Evolutionary conservation across 2,113 vertebrate genomes (phyloP).

Genomic region (Dendrocopos noguchii): DNA sequence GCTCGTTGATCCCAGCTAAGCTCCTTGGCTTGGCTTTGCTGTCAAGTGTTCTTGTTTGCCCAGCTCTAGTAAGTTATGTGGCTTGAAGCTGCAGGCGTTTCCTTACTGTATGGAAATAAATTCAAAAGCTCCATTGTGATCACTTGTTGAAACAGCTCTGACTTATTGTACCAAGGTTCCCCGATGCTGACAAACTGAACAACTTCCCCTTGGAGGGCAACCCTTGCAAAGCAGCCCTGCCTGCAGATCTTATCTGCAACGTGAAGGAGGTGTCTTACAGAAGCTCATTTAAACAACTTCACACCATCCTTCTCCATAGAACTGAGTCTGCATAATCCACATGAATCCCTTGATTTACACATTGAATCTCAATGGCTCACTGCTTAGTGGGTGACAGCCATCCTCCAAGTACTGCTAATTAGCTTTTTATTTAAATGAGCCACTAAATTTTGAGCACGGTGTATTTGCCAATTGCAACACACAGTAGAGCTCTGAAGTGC

Average conservation of each 20-base stretch:
- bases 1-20: conserved; percentile 36
- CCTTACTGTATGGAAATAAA: conserved; percentile 4
- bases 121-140: conserved; percentile 35
- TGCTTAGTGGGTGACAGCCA: neutral
- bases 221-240: neutral
- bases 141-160: conserved; percentile 28
- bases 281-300: conserved; percentile 5
- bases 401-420: neutral
- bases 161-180: neutral
- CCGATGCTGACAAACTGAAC: neutral
- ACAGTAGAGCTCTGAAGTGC: neutral
- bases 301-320: neutral
- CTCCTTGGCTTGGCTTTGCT: conserved; percentile 45
- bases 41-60: conserved; percentile 43
- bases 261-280: neutral
- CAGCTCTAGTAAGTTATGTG: neutral
- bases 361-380: neutral
- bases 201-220: neutral
- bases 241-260: neutral
- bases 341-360: neutral
- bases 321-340: neutral
- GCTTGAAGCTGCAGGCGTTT: neutral
- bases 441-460: neutral
- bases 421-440: conserved; percentile 5
- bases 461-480: neutral